phyloP scores from a whole-genome alignment of 2,888 invertebrate species.

The Drosophila hamatofila region DNA sequence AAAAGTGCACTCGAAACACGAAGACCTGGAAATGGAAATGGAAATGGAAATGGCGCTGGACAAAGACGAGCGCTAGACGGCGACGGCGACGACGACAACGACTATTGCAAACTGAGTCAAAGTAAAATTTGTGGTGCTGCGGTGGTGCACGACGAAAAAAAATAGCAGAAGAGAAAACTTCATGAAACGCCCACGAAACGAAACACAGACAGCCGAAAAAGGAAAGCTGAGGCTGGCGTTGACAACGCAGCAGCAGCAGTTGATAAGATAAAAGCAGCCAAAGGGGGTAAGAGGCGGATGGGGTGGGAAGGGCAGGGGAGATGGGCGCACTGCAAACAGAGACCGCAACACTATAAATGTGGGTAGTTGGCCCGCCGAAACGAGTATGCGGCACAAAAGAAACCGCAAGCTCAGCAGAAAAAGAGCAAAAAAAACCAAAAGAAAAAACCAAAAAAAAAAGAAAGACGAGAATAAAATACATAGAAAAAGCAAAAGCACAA shows the following conservation, averaged over 20 bases:
- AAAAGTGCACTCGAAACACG: slow-evolving; percentile 78
- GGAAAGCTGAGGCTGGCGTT: slow-evolving; percentile 65
- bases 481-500: slow-evolving; percentile 1
- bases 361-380: slow-evolving; percentile 66
- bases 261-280: slow-evolving; percentile 20
- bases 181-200: slow-evolving; percentile 40
- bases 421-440: neutral
- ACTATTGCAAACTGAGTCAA: slow-evolving; percentile 69
- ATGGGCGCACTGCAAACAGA: slow-evolving; percentile 47
- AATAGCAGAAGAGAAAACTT: slow-evolving; percentile 39
- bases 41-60: slow-evolving; percentile 16
- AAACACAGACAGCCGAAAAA: slow-evolving; percentile 18
- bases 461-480: neutral
- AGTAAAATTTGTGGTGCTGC: slow-evolving; percentile 50
- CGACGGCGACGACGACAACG: too few relatives aligned
- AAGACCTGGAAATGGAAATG: slow-evolving; percentile 32
- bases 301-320: neutral
- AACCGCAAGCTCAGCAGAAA: slow-evolving; percentile 79
- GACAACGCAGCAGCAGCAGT: slow-evolving; percentile 61
- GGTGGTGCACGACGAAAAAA: slow-evolving; percentile 3
- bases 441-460: neutral
- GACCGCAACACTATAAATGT: slow-evolving; percentile 80
- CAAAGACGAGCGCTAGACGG: slow-evolving; percentile 24
- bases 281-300: neutral
- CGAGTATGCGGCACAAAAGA: slow-evolving; percentile 70